Evolutionary conservation across 2,888 invertebrate genomes (phyloP), one percentile per base, ranked within the genome.

Genomic region (Melanostoma mellinum): DNA sequence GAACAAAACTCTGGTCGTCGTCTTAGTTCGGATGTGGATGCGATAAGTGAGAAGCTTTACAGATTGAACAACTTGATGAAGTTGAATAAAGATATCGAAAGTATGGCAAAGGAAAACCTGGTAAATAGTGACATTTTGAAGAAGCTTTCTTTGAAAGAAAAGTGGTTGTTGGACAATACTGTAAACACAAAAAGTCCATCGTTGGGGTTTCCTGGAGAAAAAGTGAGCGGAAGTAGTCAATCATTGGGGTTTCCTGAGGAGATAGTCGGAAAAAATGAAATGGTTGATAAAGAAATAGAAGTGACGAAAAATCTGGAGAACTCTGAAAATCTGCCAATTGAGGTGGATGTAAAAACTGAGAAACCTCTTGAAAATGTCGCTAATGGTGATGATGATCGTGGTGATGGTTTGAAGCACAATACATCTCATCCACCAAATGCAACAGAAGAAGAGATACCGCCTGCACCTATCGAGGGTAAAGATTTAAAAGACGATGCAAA

Each of bases 71-170:
- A 88, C 71, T 89, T 90, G 81, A 88, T 91, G n/a, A 91, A 91
- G 86, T 87, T 91, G 88, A 90, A 89, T 63, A 91, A 90, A 56
- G 91, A 91, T 74, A 86, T 91, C 3, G 90, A 91, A 60, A 88
- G 87, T 50, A 80, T 91, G 77, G 89, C 90, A 60, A 90, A 90
- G 65, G 91, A 91, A 48, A 90, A 90, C 82, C 81, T 90, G 6
- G 90, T 91, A 2, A 90, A 88, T 60, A 90, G 89, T 77, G 91
- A 91, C 75, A 91, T 91, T 44, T 87, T 90, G 68, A 90, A 89
- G 56, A 91, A 91, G 82, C 80, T 91, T 1, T 90, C 89, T 0
- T 87, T 91, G 9, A 91, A 91, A 72, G 91, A 91, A 65, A 89
- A 91, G 82, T 91, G 91, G 91, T 79, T 91, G 56, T 89, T 90